Conservation (phyloP, 2,797 vertebrate genomes). For the Tamandua tetradactyla region DNA sequence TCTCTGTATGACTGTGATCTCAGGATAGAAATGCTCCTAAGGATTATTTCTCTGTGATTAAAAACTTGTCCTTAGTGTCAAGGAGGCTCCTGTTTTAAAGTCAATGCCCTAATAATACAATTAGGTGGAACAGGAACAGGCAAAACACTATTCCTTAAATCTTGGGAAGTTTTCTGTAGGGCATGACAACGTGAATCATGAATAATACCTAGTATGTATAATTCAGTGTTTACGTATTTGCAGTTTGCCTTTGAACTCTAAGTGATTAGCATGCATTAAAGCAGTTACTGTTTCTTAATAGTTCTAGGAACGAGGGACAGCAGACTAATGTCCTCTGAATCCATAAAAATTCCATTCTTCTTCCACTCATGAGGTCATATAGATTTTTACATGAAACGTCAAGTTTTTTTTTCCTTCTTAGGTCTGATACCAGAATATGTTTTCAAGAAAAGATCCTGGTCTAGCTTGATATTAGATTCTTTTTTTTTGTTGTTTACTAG, state of each 20-base stretch:
- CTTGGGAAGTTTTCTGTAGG: background rate
- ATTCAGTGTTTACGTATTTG: background rate
- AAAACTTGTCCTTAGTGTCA: background rate
- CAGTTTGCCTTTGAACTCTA: conserved; percentile 15
- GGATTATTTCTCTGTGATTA: background rate
- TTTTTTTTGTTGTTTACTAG: too few relatives aligned
- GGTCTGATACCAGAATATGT: background rate
- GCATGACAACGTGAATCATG: background rate
- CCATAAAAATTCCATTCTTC: background rate
- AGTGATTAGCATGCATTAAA: background rate
- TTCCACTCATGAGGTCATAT: background rate
- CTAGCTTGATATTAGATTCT: background rate
- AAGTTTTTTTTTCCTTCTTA: conserved; percentile 21
- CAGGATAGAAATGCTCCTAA: background rate
- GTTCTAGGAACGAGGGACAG: background rate
- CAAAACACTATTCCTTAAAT: background rate
- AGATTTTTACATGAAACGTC: conserved; percentile 21
- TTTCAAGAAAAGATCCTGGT: conserved; percentile 4
- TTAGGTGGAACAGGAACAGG: background rate
- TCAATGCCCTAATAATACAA: background rate
- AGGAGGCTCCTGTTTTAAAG: background rate
- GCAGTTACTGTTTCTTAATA: conserved; percentile 2
- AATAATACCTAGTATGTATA: background rate
- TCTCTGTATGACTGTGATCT: background rate
- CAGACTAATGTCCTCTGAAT: background rate